Evolutionary conservation across 2,888 invertebrate genomes (phyloP).

Genomic region (Drosophila kokeensis): DNA sequence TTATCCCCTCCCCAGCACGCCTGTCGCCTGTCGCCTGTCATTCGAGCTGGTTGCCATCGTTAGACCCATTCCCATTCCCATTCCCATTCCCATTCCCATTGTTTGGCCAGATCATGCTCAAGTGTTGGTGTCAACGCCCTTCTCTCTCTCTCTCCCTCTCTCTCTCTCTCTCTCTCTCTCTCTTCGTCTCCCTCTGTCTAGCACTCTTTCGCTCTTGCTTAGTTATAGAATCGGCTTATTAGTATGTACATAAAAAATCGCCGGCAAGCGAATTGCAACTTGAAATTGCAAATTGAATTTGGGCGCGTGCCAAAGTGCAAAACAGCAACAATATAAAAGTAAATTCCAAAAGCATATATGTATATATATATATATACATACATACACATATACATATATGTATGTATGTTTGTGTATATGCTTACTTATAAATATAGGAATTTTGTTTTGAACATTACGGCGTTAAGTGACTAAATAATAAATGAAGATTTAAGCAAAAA

Average conservation of each 20-base stretch:
- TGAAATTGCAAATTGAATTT: slow-evolving; percentile 58
- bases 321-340: slow-evolving; percentile 38
- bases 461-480: slow-evolving; percentile 29
- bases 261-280: slow-evolving; percentile 30
- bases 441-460: slow-evolving; percentile 16
- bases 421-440: slow-evolving; percentile 12
- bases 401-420: neutral
- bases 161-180: neutral
- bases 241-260: slow-evolving; percentile 17
- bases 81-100: slow-evolving; percentile 35
- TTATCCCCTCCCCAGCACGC: neutral
- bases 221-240: slow-evolving; percentile 9
- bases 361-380: neutral
- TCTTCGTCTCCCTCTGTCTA: neutral
- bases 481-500: slow-evolving; percentile 21
- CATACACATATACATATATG: neutral
- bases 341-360: slow-evolving; percentile 3
- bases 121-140: slow-evolving; percentile 43
- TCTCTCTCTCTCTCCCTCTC: too few species aligned
- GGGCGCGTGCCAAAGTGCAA: slow-evolving; percentile 65
- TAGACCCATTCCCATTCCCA: slow-evolving; percentile 2
- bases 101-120: slow-evolving; percentile 47
- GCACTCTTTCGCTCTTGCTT: neutral
- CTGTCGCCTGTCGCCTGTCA: slow-evolving; percentile 34
- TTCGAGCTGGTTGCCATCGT: slow-evolving; percentile 29